A percentile compares a stretch with the other conserved stretches of the same genome.
These are phyloP conservation scores for Chrysocyon brachyurus DNA, from an alignment of 2,797 vertebrate genomes.

Conservation along the genomic window DNA sequence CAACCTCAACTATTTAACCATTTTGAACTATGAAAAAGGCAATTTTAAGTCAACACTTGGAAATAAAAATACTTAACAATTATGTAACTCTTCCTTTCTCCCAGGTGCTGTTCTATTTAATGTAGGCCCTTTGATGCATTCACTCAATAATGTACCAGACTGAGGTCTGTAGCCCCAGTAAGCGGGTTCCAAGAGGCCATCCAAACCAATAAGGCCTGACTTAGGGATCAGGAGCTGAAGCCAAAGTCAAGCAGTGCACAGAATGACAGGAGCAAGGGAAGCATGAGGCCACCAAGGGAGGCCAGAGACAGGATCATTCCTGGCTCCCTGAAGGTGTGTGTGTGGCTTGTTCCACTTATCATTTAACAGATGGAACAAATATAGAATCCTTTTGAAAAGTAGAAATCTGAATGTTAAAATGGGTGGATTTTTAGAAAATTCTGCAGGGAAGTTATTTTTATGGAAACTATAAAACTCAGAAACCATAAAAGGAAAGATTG, in stretches of 20 bases:
- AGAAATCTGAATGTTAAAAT: conserved; percentile 56
- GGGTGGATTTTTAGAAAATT: background rate
- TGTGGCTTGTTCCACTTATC: background rate
- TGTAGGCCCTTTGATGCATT: background rate
- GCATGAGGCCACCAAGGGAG: rapidly evolving
- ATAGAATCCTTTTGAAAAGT: background rate
- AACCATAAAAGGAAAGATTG: background rate
- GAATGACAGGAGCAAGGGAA: background rate
- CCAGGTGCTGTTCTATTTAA: background rate
- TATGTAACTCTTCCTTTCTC: background rate
- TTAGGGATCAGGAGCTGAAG: background rate
- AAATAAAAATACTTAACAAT: background rate
- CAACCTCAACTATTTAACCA: background rate
- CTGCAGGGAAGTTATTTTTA: background rate
- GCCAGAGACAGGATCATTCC: background rate
- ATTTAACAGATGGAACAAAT: background rate
- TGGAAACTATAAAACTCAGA: conserved; percentile 36
- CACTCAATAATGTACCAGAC: background rate
- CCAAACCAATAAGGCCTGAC: background rate
- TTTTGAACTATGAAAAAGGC: conserved; percentile 6
- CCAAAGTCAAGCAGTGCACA: background rate
- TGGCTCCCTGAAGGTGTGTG: background rate
- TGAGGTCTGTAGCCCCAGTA: background rate
- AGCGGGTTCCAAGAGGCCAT: background rate
- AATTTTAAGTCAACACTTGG: background rate